Percentiles rank a stretch among this genome's conserved stretches.
Conservation (phyloP, 2,797 vertebrate genomes). For the Erethizon dorsatum region DNA sequence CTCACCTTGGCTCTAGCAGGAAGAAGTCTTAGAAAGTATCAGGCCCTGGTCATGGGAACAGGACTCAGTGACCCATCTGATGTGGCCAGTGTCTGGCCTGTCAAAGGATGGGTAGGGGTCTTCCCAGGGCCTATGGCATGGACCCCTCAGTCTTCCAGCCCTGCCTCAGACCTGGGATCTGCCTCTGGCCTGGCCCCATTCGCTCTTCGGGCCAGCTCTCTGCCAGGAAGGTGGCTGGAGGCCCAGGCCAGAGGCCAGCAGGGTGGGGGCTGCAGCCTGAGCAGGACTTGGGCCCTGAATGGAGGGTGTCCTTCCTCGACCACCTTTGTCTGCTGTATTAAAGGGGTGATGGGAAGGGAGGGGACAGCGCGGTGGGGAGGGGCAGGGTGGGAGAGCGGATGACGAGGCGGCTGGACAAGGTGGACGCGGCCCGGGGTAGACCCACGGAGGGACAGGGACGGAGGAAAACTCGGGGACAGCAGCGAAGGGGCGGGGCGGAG, state of each 20-base stretch:
- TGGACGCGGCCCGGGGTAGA: neutral
- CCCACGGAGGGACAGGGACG: constrained; percentile 16
- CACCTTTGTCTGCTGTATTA: constrained; percentile 72
- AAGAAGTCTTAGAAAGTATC: constrained; percentile 60
- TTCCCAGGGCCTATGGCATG: neutral
- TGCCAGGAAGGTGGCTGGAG: neutral
- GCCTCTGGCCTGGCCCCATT: neutral
- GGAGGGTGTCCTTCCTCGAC: constrained; percentile 28
- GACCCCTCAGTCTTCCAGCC: neutral
- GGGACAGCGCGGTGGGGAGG: neutral
- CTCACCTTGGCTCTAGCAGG: neutral
- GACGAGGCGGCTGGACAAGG: neutral
- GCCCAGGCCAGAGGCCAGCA: constrained; percentile 52
- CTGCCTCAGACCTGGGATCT: neutral
- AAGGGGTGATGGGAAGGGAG: neutral
- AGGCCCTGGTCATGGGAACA: neutral
- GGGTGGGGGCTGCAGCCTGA: constrained; percentile 9
- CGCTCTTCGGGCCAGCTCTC: neutral
- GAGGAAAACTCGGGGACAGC: constrained; percentile 51
- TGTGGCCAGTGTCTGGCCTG: neutral
- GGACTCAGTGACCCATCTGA: neutral
- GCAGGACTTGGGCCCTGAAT: neutral
- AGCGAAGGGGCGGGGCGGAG: constrained; percentile 41
- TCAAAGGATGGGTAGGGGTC: neutral
- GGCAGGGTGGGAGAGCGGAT: neutral